Base-by-base conservation (phyloP, 1,140 invertebrate species). In the Formica selysi region DNA sequence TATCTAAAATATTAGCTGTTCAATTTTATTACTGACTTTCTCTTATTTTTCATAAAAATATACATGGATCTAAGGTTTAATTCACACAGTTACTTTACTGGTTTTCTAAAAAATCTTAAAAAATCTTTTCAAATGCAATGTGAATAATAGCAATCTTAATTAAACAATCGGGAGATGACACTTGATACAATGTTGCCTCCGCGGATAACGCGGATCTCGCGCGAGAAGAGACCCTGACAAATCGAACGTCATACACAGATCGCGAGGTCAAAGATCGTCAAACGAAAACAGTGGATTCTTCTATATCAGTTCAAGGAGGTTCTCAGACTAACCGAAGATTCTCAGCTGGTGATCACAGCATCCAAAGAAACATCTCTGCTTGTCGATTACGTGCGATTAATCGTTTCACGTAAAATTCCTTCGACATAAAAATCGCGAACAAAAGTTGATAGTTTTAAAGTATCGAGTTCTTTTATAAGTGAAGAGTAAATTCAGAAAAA, bases 241-340 rank as follows among this genome's bases (percentile, higher is more conserved):
- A 54, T 54, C 44, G 36, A 76, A 76, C 80, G 80, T 76, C 65
- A 83, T 48, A 74, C 38, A 6, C 26, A 83, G 79, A 61, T 65
- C 22, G 36, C 0, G 32, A 85, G 89, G 88, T 90, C 89, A 54
- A 81, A 90, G 89, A 87, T 90, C 71, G 19, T 26, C 41, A 62
- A 59, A 86, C 48, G 61, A 78, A 71, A 85, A 61, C 85, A 76
- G 29, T 59, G 32, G 22, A 48, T 62, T 85, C 76, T 67, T 51
- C 74, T 59, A n/a, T 87, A 87, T 90, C 81, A 54, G 38, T 62
- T 62, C 36, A 73, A 81, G 44, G 57, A 29, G 84, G n/a, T n/a
- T 26, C 6, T n/a, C 22, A 3, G 13, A 44, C 11, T 6, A 5
- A 11, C 2, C 22, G 19, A 71, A 71, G 36, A 57, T 26, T 1